phyloP scores from a whole-genome alignment of 2,113 vertebrate species.

The Prionailurus bengalensis region DNA sequence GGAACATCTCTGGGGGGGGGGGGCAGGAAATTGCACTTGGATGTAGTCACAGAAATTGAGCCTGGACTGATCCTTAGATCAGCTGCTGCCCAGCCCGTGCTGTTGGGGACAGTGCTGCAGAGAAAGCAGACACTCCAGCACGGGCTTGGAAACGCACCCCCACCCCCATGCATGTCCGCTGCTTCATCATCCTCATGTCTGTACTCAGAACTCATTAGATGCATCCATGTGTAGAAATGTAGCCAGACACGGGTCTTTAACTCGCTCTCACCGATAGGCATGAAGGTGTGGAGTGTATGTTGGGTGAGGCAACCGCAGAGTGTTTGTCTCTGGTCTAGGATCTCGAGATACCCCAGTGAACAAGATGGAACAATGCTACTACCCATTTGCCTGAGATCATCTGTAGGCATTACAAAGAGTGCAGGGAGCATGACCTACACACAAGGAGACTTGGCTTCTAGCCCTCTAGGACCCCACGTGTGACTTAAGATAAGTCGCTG shows the following conservation, averaged over 20 bases:
- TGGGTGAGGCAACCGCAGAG: background rate
- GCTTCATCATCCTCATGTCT: background rate
- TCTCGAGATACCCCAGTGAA: background rate
- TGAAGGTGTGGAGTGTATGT: accelerated
- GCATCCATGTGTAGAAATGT: background rate
- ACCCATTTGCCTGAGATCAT: background rate
- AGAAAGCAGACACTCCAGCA: background rate
- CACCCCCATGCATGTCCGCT: accelerated
- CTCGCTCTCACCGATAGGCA: background rate
- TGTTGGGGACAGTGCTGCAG: too few relatives aligned
- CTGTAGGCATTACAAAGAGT: background rate
- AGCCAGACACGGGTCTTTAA: background rate
- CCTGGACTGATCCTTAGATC: accelerated
- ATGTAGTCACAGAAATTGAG: background rate
- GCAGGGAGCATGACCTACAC: background rate
- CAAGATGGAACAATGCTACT: background rate
- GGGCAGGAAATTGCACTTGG: background rate
- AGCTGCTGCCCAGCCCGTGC: background rate
- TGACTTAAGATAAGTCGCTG: background rate
- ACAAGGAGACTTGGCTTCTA: background rate
- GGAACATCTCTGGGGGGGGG: too few relatives aligned
- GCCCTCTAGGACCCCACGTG: too few relatives aligned
- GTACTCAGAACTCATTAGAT: background rate
- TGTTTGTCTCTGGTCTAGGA: background rate
- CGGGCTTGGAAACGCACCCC: background rate